phyloP scores from a whole-genome alignment of 30 jellyfish, hydroid and myxozoan species.

The Phacellophora camtschatica region DNA sequence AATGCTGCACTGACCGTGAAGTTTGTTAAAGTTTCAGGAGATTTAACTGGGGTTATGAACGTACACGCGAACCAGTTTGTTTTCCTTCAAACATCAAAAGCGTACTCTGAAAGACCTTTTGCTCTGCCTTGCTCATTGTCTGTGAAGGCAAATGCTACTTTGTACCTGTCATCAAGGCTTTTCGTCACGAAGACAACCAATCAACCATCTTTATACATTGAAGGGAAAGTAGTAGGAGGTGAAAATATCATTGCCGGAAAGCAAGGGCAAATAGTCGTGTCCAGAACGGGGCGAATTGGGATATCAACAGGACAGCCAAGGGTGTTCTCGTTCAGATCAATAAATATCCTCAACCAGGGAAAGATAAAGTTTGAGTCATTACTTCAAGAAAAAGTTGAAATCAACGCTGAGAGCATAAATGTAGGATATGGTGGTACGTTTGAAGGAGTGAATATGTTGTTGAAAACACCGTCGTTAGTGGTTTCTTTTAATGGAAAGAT shows the following conservation, averaged over 20 bases:
- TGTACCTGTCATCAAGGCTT: slow-evolving; percentile 11
- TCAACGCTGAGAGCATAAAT: slow-evolving; percentile 29
- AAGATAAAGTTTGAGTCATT: slow-evolving; percentile 15
- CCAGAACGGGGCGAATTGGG: slow-evolving; percentile 61
- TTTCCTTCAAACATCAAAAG: slow-evolving; percentile 48
- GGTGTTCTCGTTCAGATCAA: slow-evolving; percentile 33
- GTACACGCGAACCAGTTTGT: slow-evolving; percentile 14
- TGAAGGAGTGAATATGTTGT: slow-evolving; percentile 9
- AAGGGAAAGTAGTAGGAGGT: slow-evolving; percentile 53
- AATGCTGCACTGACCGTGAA: neutral
- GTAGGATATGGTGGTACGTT: slow-evolving; percentile 54
- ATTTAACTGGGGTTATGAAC: slow-evolving; percentile 24
- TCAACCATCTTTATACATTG: slow-evolving; percentile 58
- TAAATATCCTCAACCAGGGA: slow-evolving; percentile 43
- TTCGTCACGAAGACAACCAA: slow-evolving; percentile 45
- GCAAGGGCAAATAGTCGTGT: slow-evolving; percentile 41
- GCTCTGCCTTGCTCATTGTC: slow-evolving; percentile 54
- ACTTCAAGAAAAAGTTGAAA: slow-evolving; percentile 26
- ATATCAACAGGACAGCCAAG: slow-evolving; percentile 39
- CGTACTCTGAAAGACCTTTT: slow-evolving; percentile 52
- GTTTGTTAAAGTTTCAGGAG: slow-evolving; percentile 43
- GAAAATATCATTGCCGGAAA: slow-evolving; percentile 54
- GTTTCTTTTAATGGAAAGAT: slow-evolving; percentile 45
- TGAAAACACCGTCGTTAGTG: slow-evolving; percentile 18
- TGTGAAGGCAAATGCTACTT: slow-evolving; percentile 16